A percentile compares a stretch with the other conserved stretches of the same genome.
phyloP scores from a whole-genome alignment of 2,113 vertebrate species.

The Barbus barbus region DNA sequence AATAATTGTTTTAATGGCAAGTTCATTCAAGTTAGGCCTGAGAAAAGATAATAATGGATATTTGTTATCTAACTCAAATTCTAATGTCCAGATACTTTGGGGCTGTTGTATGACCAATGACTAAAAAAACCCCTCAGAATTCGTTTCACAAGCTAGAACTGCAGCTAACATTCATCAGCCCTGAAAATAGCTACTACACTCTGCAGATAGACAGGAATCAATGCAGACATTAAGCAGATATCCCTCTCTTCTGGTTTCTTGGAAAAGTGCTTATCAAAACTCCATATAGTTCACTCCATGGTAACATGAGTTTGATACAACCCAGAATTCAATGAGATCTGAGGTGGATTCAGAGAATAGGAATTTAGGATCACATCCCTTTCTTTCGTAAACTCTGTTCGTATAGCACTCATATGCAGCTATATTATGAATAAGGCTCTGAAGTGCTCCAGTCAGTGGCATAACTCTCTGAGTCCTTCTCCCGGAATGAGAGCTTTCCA shows the following conservation, averaged over 20 bases:
- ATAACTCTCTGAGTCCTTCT: conserved; percentile 38
- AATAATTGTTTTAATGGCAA: too few relatives aligned
- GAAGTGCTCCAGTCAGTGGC: background rate
- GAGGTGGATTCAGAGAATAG: background rate
- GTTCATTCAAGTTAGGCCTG: too few relatives aligned
- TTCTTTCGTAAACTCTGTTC: background rate
- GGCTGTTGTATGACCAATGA: too few relatives aligned
- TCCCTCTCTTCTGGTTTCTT: conserved; percentile 21
- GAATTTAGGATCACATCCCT: background rate
- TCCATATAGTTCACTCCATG: background rate
- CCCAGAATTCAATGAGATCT: conserved; percentile 4
- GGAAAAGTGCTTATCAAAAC: conserved; percentile 43
- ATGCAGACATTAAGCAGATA: background rate
- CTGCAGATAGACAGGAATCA: background rate
- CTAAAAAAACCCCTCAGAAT: too few relatives aligned
- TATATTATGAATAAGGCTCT: conserved; percentile 13
- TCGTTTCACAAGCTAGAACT: background rate
- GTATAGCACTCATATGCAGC: background rate
- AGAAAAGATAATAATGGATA: too few relatives aligned
- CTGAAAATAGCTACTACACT: background rate
- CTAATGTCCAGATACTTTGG: too few relatives aligned
- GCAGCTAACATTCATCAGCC: background rate
- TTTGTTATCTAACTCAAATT: too few relatives aligned
- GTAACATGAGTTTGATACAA: background rate
- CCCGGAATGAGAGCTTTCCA: conserved; percentile 37